Base-by-base conservation (phyloP, 2,888 invertebrate species). In the Venusia cambrica region DNA sequence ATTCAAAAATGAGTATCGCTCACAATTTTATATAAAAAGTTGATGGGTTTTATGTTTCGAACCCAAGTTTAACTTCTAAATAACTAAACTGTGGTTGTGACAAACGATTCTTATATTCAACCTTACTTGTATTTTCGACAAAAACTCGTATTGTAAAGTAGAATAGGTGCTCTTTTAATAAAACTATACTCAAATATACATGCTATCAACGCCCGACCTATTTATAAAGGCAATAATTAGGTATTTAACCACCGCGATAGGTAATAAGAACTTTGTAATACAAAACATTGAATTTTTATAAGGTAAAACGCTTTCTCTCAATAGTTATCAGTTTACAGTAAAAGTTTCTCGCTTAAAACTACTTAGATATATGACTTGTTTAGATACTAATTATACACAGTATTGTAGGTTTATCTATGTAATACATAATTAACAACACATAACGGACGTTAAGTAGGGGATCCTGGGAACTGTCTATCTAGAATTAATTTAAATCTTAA, bases 211-310 rank as follows among this genome's bases (percentile, higher is more conserved):
- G 62, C 61, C 65, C 57, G 62, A 65, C 63, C 55, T 61, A 67
- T 66, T 48, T 41, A 66, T 56, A 66, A 56, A 64, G 74, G 80
- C 78, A 79, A 80, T 79, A 81, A 77, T 53, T 73, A 78, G 68
- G 37, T 54, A 24, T 34, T 48, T 65, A 65, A 59, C 48, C 57
- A 45, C 47, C 39, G 57, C 67, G 68, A 63, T 71, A 66, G 58
- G 40, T 60, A 52, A 39, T 63, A 66, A 72, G 55, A 56, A 57
- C 55, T 69, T 72, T 54, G 33, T 45, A 48, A 55, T 54, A 31
- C 8, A 27, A 24, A 24, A 18, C 63, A 62, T 61, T 53, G 47
- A 44, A 57, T 62, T 70, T 77, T 73, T 71, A 70, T 57, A 63
- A 67, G 20, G 55, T 52, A 48, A 61, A 46, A 19, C 32, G 19